Conservation (phyloP, 2,797 vertebrate species). For the Ptychadena robeensis region DNA sequence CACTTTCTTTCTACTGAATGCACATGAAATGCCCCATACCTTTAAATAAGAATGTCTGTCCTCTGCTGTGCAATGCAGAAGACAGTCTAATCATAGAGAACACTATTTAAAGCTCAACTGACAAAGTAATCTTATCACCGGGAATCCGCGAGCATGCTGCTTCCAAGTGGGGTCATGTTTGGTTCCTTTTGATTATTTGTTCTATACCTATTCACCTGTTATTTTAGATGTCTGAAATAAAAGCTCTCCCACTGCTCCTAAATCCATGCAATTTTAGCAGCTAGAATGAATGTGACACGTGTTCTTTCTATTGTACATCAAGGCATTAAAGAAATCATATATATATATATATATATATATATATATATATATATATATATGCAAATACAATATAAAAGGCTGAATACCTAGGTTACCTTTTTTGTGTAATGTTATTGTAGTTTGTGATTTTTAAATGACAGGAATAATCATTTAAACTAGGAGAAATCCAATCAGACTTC, state of each 20-base stretch:
- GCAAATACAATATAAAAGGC: neutral
- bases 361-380: neutral
- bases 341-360: neutral
- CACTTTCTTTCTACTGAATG: slow-evolving; percentile 55
- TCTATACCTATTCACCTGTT: slow-evolving; percentile 52
- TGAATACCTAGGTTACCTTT: neutral
- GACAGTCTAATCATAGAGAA: slow-evolving; percentile 61
- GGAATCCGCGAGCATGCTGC: slow-evolving; percentile 44
- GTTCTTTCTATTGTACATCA: slow-evolving; percentile 23
- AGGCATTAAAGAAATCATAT: slow-evolving; percentile 4
- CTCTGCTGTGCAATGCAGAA: slow-evolving; percentile 46
- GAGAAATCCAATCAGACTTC: too few species aligned
- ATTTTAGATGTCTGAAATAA: slow-evolving; percentile 52
- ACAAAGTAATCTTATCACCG: slow-evolving; percentile 54
- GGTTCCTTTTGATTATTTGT: slow-evolving; percentile 49
- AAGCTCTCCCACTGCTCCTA: slow-evolving; percentile 47
- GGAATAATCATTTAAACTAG: too few species aligned
- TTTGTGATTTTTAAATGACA: neutral
- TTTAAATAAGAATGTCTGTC: slow-evolving; percentile 56
- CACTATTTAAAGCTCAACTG: slow-evolving; percentile 49
- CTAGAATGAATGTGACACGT: slow-evolving; percentile 32
- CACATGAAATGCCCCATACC: slow-evolving; percentile 48
- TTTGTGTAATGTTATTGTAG: neutral
- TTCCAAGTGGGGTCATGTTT: slow-evolving; percentile 51
- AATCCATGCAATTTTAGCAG: slow-evolving; percentile 31